Evolutionary conservation across 2,797 vertebrate genomes (phyloP), one percentile per base, ranked within the genome.

Genomic region (Avahi laniger): DNA sequence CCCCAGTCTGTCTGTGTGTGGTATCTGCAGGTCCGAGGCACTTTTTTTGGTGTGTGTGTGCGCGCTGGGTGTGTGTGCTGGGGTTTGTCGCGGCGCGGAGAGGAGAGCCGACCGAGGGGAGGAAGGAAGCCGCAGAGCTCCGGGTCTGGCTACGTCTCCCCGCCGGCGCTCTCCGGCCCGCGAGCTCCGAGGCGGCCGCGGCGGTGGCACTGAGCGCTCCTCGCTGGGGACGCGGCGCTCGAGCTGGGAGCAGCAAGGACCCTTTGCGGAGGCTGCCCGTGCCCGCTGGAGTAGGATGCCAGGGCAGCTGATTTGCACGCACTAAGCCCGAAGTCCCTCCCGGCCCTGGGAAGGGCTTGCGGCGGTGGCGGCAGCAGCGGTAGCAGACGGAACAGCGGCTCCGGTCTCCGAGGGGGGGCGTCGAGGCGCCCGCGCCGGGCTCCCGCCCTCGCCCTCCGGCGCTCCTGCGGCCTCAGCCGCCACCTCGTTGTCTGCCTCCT

Each of bases 1-100:
- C 98, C 98, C 93, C 83, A 4, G 95, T 80, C 7, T 95, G 98
- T 99, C 99, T 99, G 98, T 99, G 99, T 99, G 99, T 99, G 99
- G 99, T 98, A 99, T 96, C 98, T 95, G 98, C 95, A 94, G 96
- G 96, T 96, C 97, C 98, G 30, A 89, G 96, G 43, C 98, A 97
- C 97, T 98, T 98, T 98, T 98, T 73, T 78, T 43, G 11, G 80
- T 18, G 41, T 20, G 76, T 33, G 83, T 6, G 92, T 57, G 82
- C 50, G 81, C 30, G 52, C 59, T 69, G 48, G 7, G 91, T 24
- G 93, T 78, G 78, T 65, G 81, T 28, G 41, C 59, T 98, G 97
- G 98, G 95, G 69, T 52, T 63, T 93, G 95, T 84, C 59, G 69
- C 79, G 92, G 48, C 75, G 76, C 95, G 38, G 92, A 96, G 83